Conservation (phyloP, 2,113 vertebrate species). For the Columba livia region DNA sequence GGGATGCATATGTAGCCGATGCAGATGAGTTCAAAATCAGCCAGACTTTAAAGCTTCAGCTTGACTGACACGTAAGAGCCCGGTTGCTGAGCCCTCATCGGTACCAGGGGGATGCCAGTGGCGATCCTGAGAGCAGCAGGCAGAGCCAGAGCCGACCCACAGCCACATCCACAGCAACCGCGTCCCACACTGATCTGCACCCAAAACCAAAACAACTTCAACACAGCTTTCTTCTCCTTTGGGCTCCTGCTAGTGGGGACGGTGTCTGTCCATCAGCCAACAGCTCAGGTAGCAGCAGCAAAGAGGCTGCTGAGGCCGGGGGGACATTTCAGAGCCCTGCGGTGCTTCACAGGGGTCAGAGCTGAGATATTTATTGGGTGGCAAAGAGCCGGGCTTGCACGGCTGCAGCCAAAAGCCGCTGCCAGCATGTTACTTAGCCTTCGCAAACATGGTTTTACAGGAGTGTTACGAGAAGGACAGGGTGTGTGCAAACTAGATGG, state of each 20-base stretch:
- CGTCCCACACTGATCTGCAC: background rate
- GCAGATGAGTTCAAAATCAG: background rate
- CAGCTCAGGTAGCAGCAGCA: background rate
- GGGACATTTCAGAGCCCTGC: background rate
- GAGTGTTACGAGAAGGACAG: background rate
- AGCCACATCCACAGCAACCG: accelerated
- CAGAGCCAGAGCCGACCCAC: background rate
- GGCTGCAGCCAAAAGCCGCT: background rate
- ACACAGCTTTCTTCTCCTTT: background rate
- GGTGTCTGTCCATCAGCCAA: background rate
- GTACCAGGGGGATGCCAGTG: background rate
- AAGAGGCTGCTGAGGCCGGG: background rate
- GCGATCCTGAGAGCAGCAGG: background rate
- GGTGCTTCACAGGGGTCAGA: background rate
- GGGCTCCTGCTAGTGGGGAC: background rate
- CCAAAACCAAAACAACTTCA: background rate
- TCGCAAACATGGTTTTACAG: background rate
- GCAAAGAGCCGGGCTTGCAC: background rate
- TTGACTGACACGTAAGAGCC: background rate
- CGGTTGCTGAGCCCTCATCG: accelerated
- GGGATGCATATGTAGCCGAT: background rate
- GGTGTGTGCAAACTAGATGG: background rate
- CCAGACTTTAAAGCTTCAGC: background rate
- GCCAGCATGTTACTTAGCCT: background rate
- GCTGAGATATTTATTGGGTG: slow-evolving; percentile 23